Evolutionary conservation across 2,797 vertebrate genomes (phyloP), one percentile per base, ranked within the genome.

Genomic region (Pelochelys cantorii): DNA sequence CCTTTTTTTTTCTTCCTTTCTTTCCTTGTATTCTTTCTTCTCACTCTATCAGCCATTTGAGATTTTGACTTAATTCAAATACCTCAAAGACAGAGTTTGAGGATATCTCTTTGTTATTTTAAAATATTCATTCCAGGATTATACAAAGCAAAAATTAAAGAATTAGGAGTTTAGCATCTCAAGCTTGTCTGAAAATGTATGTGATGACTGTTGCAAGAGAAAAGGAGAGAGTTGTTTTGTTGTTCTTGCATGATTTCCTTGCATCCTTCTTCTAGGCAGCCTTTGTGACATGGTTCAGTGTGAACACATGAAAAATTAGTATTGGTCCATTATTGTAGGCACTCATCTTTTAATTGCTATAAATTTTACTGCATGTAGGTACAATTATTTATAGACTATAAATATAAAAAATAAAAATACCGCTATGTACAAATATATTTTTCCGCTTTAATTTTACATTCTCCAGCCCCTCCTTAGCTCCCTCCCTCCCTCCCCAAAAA

Each of bases 381-480:
- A 23, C 80, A 75, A 10, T 77, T 68, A 17, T 84, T 96, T 92
- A 75, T 0, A 0, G 79, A 60, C 31, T 80, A 53, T 34, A 71
- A 71, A 71, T 42, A 57, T 79, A 74, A 85, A 89, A 94, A 90
- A 42, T 31, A 75, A 81, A 83, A 8, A 0, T 23, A 12, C 42
- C 65, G 7, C 11, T 81, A 1, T 86, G 93, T 92, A 83, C 92
- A 37, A 55, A 94, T 20, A 68, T 37, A 79, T 83, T 87, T 88
- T 95, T 57, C 85, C 88, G 83, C 68, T 90, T 89, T 68, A 88
- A 86, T 93, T 95, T 96, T 90, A 94, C 84, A 75, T 96, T 95
- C 96, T 96, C 86, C 59, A 65, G 27, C 25, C 81, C 42, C 17
- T 42, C 42, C 55, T 48, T 48, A 48, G 42, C 25, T 27, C 29